Evolutionary conservation across 1,140 invertebrate genomes (phyloP).

Genomic region (Acromyrmex echinatior): DNA sequence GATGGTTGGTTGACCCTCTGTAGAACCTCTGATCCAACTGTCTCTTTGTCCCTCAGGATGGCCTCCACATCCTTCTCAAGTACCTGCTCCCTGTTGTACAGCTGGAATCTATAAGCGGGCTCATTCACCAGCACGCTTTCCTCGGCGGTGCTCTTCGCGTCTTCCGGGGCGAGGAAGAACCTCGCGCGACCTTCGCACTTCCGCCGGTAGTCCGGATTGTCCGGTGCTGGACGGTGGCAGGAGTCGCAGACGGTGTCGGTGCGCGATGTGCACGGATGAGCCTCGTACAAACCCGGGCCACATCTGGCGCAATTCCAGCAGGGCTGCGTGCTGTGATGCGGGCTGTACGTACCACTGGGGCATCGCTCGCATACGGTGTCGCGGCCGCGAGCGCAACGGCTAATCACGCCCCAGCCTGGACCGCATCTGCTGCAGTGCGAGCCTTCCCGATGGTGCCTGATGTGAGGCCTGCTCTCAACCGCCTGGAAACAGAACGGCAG

Average conservation of each 20-base stretch:
- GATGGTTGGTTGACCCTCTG: not conserved
- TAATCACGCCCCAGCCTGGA: conserved; percentile 85
- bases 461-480: conserved; percentile 79
- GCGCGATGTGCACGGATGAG: conserved; percentile 83
- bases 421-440: conserved; percentile 84
- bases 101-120: conserved; percentile 62
- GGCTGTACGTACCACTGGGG: conserved; percentile 83
- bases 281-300: conserved; percentile 86
- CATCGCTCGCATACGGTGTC: conserved; percentile 86
- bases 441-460: conserved; percentile 83
- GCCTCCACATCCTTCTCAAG: conserved; percentile 81
- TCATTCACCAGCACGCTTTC: conserved; percentile 84
- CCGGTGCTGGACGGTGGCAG: conserved; percentile 81
- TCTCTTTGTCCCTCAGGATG: conserved; percentile 16
- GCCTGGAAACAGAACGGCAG: conserved; percentile 75
- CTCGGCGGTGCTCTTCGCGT: conserved; percentile 82
- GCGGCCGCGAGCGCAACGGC: conserved; percentile 79
- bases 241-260: conserved; percentile 87
- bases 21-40: not conserved
- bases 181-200: conserved; percentile 80
- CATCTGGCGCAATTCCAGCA: conserved; percentile 87
- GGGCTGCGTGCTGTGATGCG: conserved; percentile 84
- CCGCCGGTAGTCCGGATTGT: conserved; percentile 81
- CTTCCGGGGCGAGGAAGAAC: conserved; percentile 84
- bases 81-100: conserved; percentile 75